These are phyloP conservation scores for Holocentrus rufus DNA, from an alignment of 2,797 vertebrate genomes.

Conservation along the genomic window DNA sequence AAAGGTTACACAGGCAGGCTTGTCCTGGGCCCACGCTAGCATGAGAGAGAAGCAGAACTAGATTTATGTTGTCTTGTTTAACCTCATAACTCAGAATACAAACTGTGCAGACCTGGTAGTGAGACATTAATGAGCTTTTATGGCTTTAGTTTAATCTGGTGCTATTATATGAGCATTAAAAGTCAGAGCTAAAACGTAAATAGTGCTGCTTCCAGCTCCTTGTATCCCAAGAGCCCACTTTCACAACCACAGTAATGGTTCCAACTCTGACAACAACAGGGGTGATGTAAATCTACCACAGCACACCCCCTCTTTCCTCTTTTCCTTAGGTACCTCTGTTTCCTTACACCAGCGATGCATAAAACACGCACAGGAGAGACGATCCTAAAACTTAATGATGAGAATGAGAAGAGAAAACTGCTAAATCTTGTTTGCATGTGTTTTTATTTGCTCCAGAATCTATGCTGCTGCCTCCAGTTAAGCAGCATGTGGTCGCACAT, in stretches of 20 bases:
- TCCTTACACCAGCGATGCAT: conserved; percentile 1
- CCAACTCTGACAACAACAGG: conserved; percentile 34
- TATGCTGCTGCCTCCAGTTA: neutral
- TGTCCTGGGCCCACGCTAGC: conserved; percentile 18
- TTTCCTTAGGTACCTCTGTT: conserved; percentile 33
- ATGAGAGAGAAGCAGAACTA: neutral
- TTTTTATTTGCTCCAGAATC: neutral
- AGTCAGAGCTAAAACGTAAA: conserved; percentile 6
- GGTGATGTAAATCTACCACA: conserved; percentile 37
- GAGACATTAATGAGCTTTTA: conserved; percentile 47
- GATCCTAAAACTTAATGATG: neutral
- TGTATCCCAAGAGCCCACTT: conserved; percentile 22
- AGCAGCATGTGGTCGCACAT: neutral
- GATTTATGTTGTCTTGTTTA: conserved; percentile 35
- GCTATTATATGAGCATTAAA: conserved; percentile 46
- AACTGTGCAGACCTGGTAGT: conserved; percentile 26
- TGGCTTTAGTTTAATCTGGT: conserved; percentile 29
- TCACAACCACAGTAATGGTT: conserved; percentile 27
- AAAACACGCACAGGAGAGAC: neutral
- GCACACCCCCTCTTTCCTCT: conserved; percentile 7
- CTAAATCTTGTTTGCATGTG: neutral
- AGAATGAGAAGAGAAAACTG: neutral
- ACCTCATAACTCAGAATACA: conserved; percentile 19
- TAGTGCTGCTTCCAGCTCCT: conserved; percentile 34
- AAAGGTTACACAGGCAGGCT: conserved; percentile 57